Conservation (phyloP, 2,888 invertebrate genomes). For the Amblyteles armatorius region DNA sequence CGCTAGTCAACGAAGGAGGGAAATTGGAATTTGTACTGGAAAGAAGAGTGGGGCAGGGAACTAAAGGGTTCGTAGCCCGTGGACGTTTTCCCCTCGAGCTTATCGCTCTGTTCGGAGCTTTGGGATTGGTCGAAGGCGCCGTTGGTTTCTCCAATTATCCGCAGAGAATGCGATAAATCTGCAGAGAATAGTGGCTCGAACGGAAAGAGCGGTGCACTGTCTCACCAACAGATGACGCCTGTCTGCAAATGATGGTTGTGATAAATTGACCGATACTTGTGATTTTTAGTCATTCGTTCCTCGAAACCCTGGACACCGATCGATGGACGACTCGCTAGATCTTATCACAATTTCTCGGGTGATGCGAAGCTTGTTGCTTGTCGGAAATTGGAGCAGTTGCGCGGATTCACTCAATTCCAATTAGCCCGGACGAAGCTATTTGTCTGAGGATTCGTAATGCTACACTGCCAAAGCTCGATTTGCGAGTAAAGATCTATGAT, state of each 20-base stretch:
- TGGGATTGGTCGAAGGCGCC: background rate
- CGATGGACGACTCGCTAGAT: background rate
- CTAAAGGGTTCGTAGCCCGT: constrained; percentile 1
- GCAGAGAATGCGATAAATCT: background rate
- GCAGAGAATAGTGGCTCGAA: background rate
- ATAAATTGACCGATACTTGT: background rate
- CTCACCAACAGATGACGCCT: background rate
- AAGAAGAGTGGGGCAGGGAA: background rate
- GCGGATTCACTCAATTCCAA: no score
- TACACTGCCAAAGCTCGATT: no score
- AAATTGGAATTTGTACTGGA: constrained; percentile 14
- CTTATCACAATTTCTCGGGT: background rate
- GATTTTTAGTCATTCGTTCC: background rate
- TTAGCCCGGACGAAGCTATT: background rate
- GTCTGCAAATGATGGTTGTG: background rate
- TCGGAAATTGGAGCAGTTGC: background rate
- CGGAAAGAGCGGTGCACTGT: background rate
- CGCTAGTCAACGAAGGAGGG: constrained; percentile 33
- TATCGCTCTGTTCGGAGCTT: background rate
- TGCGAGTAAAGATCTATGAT: no score
- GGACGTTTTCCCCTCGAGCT: background rate
- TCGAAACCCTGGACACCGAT: background rate
- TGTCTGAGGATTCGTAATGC: no score
- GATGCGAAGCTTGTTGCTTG: background rate
- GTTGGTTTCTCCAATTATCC: background rate